phyloP scores from a whole-genome alignment of 2,113 vertebrate genomes.

The Myotis yumanensis region DNA sequence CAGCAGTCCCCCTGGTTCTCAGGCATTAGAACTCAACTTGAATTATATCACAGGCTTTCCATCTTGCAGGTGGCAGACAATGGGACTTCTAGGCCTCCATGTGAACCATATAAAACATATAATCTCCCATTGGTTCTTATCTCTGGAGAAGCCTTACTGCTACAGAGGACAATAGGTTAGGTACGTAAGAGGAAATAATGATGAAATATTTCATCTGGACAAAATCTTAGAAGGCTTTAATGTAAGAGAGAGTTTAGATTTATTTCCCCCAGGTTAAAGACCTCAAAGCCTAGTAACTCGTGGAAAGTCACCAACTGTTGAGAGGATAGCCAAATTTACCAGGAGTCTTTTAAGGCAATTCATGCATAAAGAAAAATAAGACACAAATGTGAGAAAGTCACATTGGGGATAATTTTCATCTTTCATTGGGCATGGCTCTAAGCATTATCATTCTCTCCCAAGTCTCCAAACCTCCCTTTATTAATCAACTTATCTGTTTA shows the following conservation, averaged over 20 bases:
- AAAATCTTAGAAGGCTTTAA: background rate
- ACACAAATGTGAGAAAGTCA: background rate
- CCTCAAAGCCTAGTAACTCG: background rate
- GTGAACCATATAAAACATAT: background rate
- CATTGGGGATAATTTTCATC: background rate
- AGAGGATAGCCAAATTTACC: background rate
- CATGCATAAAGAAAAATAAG: background rate
- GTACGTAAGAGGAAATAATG: background rate
- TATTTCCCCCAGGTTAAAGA: background rate
- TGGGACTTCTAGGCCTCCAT: background rate
- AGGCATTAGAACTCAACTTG: background rate
- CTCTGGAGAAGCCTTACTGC: background rate
- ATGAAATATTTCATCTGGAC: background rate
- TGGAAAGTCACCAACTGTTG: background rate
- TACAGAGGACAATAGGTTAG: background rate
- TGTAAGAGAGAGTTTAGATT: background rate
- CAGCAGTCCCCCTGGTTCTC: background rate
- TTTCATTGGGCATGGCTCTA: background rate
- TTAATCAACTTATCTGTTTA: conserved; percentile 16
- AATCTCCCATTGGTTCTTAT: background rate
- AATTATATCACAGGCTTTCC: background rate
- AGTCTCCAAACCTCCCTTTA: background rate
- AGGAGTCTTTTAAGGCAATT: background rate
- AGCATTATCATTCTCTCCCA: background rate
- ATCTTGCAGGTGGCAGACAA: background rate